Evolutionary conservation across 2,113 vertebrate genomes (phyloP).

Genomic region (Neotragus pygmaeus): DNA sequence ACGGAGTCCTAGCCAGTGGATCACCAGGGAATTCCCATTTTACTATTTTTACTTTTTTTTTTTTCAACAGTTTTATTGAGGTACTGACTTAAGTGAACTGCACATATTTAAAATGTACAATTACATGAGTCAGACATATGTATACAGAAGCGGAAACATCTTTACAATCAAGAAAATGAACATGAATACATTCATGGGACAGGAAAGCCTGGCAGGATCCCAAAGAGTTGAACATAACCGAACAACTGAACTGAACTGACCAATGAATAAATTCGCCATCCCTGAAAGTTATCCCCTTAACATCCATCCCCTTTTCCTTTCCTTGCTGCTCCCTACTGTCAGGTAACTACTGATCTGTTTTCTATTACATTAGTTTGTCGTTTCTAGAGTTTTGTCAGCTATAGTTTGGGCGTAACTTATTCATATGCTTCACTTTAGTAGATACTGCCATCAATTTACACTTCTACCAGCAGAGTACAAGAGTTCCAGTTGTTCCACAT

Average conservation of each 20-base stretch:
- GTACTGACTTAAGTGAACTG: neutral
- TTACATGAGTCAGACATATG: neutral
- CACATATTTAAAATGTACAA: conserved; percentile 17
- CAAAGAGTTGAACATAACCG: neutral
- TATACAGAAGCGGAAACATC: neutral
- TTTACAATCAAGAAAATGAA: neutral
- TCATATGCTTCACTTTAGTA: neutral
- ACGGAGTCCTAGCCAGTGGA: neutral
- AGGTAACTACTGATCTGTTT: neutral
- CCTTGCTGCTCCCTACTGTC: neutral
- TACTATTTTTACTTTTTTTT: conserved; percentile 6
- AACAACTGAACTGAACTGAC: neutral
- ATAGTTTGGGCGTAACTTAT: neutral
- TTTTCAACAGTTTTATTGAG: neutral
- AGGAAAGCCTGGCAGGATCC: neutral
- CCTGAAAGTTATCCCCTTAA: neutral
- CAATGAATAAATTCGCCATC: neutral
- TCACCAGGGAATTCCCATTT: neutral
- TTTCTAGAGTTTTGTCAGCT: neutral
- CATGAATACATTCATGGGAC: neutral
- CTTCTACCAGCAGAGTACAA: neutral
- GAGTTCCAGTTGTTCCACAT: neutral
- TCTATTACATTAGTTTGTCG: neutral
- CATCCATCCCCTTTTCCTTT: neutral
- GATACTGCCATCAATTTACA: neutral